A percentile compares a stretch with the other conserved stretches of the same genome.
phyloP scores from a whole-genome alignment of 2,113 vertebrate species.

The Acanthochromis polyacanthus region DNA sequence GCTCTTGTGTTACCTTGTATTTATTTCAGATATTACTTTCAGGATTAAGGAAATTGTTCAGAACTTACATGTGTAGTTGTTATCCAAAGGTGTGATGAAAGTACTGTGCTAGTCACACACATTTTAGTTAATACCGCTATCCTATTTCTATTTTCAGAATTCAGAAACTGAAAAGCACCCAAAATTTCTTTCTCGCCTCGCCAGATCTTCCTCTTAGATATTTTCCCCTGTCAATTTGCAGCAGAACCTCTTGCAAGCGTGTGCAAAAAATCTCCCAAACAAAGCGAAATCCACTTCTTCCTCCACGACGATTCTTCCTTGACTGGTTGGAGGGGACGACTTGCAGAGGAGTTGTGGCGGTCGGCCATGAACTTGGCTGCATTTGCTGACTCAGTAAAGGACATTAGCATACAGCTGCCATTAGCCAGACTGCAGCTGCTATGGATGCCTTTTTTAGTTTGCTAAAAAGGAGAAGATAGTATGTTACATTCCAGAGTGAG shows the following conservation, averaged over 20 bases:
- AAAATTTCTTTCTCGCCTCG: neutral
- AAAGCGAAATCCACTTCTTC: conserved; percentile 17
- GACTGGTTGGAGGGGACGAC: conserved; percentile 38
- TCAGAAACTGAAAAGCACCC: neutral
- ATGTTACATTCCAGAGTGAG: conserved; percentile 26
- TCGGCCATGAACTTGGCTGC: conserved; percentile 58
- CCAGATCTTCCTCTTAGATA: conserved; percentile 4
- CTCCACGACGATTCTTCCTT: conserved; percentile 29
- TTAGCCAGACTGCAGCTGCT: conserved; percentile 72
- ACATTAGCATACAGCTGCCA: conserved; percentile 84
- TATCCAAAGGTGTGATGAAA: too few species aligned
- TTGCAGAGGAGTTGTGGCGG: conserved; percentile 55
- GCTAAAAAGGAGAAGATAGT: conserved; percentile 37
- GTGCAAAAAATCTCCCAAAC: conserved; percentile 23
- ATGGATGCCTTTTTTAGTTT: conserved; percentile 48
- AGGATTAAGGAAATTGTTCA: too few species aligned
- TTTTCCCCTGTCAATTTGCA: conserved; percentile 10
- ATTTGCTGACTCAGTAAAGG: conserved; percentile 80
- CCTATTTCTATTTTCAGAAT: neutral
- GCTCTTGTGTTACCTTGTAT: too few species aligned
- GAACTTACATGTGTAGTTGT: too few species aligned
- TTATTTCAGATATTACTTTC: too few species aligned
- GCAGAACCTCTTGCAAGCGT: conserved; percentile 1
- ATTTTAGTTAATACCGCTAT: too few species aligned
- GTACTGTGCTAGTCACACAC: too few species aligned